These are phyloP conservation scores for Synanthedon andrenaeformis DNA, from an alignment of 2,888 invertebrate species.

Conservation along the genomic window DNA sequence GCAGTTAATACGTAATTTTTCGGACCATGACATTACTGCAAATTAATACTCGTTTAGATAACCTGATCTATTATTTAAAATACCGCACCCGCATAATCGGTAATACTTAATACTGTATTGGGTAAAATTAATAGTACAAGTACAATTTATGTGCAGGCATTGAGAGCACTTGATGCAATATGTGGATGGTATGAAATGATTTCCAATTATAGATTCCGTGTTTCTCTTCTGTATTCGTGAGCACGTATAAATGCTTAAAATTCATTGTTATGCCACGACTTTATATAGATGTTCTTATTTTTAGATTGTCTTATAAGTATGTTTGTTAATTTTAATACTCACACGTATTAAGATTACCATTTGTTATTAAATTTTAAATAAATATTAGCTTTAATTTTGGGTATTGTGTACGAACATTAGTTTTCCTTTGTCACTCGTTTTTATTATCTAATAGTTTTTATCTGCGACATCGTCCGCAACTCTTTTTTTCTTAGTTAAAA, in stretches of 20 bases:
- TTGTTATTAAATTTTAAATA: too few species aligned
- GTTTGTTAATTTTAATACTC: neutral
- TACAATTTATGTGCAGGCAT: neutral
- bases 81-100: slow-evolving; percentile 12
- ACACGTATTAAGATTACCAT: too few species aligned
- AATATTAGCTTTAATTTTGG: too few species aligned
- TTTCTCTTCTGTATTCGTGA: neutral
- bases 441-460: too few species aligned
- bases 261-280: neutral
- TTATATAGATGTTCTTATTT: neutral
- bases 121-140: slow-evolving; percentile 7
- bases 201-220: slow-evolving; percentile 10
- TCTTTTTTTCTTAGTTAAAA: too few species aligned
- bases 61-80: slow-evolving; percentile 22
- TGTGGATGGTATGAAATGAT: slow-evolving; percentile 9
- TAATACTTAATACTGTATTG: slow-evolving; percentile 16
- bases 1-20: slow-evolving; percentile 10
- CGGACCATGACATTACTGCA: slow-evolving; percentile 32
- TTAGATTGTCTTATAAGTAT: neutral
- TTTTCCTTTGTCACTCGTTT: too few species aligned
- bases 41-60: slow-evolving; percentile 17
- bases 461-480: too few species aligned
- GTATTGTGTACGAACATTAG: too few species aligned
- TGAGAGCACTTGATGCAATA: slow-evolving; percentile 2
- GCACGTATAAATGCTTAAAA: neutral